These are phyloP conservation scores for Phrynocephalus forsythii DNA, from an alignment of 2,797 vertebrate genomes.

Conservation along the genomic window DNA sequence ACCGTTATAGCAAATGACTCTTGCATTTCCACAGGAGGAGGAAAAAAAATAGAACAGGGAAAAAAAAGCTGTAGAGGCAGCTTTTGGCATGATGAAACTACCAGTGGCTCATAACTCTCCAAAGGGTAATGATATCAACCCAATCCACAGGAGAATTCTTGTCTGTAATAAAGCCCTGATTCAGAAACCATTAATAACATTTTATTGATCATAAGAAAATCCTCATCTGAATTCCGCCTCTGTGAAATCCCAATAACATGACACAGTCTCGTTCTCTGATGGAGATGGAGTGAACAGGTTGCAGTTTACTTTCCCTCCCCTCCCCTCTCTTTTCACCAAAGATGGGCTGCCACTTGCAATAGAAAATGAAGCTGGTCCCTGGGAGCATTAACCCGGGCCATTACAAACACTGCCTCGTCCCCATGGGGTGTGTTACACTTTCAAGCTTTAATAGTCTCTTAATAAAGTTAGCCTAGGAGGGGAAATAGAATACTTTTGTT, in stretches of 20 bases:
- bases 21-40: slow-evolving; percentile 26
- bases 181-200: slow-evolving; percentile 51
- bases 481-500: slow-evolving; percentile 17
- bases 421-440: slow-evolving; percentile 1
- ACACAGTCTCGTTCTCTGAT: slow-evolving; percentile 31
- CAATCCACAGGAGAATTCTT: slow-evolving; percentile 35
- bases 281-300: slow-evolving; percentile 24
- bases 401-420: slow-evolving; percentile 17
- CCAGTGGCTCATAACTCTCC: slow-evolving; percentile 36
- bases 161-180: slow-evolving; percentile 57
- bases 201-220: slow-evolving; percentile 58
- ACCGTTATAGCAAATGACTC: slow-evolving; percentile 33
- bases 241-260: slow-evolving; percentile 20
- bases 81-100: slow-evolving; percentile 27
- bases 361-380: slow-evolving; percentile 20
- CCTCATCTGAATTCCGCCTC: slow-evolving; percentile 40
- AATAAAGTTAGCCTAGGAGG: slow-evolving; percentile 20
- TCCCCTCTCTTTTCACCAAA: neutral
- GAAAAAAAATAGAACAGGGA: neutral
- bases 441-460: slow-evolving; percentile 24
- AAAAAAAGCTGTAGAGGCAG: neutral
- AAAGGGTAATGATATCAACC: slow-evolving; percentile 48
- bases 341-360: neutral
- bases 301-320: neutral
- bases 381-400: neutral